phyloP scores from a whole-genome alignment of 1,140 invertebrate species.

The Pseudachorutes palmiensis region DNA sequence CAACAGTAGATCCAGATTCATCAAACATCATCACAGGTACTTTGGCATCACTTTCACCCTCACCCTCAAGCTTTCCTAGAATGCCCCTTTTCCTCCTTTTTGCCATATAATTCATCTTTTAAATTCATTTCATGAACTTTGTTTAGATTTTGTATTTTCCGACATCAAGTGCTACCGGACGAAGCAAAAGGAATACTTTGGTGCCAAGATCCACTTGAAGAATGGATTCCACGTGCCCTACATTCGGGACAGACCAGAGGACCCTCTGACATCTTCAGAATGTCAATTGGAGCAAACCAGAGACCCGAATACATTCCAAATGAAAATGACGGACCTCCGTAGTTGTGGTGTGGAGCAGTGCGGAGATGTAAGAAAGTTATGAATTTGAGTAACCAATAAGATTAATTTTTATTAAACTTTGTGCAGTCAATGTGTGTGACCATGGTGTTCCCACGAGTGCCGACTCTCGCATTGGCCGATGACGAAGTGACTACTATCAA shows the following conservation, averaged over 20 bases:
- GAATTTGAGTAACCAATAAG: background rate
- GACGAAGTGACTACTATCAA: conserved; percentile 38
- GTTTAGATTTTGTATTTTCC: conserved; percentile 34
- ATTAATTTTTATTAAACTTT: conserved; percentile 5
- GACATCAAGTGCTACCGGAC: conserved; percentile 35
- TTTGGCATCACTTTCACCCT: background rate
- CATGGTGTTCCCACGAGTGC: conserved; percentile 35
- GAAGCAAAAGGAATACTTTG: conserved; percentile 31
- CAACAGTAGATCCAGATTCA: background rate
- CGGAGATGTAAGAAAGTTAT: conserved; percentile 23
- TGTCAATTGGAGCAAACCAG: conserved; percentile 23
- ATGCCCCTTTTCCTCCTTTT: background rate
- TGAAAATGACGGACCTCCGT: conserved; percentile 27
- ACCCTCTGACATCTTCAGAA: conserved; percentile 24
- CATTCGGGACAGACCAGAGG: conserved; percentile 32
- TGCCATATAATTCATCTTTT: background rate
- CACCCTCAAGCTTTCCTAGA: conserved; percentile 1
- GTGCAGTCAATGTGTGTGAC: conserved; percentile 32
- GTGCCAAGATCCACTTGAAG: conserved; percentile 32
- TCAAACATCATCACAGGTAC: background rate
- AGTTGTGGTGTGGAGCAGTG: conserved; percentile 36
- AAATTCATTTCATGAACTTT: background rate
- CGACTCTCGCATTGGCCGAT: conserved; percentile 34
- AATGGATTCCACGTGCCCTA: conserved; percentile 33
- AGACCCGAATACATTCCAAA: conserved; percentile 19